A percentile compares a stretch with the other conserved stretches of the same genome.
These are phyloP conservation scores for Ramphastos sulfuratus DNA, from an alignment of 2,113 vertebrate genomes.

Conservation along the genomic window DNA sequence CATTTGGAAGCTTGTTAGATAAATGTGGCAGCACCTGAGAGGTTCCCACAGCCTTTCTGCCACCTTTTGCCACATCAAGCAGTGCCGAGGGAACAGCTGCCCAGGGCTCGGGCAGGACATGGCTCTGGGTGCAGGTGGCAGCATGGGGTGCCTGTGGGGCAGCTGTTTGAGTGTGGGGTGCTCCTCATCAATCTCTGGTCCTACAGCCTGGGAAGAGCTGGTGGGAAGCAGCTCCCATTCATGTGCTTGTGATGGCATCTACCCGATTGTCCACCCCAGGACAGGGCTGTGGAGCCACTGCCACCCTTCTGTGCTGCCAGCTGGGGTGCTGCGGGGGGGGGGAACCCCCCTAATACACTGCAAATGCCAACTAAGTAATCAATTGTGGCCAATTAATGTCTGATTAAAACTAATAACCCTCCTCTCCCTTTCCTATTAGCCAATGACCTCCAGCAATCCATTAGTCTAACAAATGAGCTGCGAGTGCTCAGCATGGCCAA, in stretches of 20 bases:
- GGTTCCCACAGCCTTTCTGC: background rate
- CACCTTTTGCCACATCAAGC: background rate
- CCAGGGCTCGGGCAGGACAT: background rate
- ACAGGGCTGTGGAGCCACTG: accelerated
- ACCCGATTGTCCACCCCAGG: accelerated
- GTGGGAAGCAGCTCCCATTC: background rate
- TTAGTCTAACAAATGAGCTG: constrained; percentile 45
- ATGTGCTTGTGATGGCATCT: accelerated
- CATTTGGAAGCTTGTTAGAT: constrained; percentile 77
- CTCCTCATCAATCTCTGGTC: accelerated
- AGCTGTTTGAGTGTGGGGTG: accelerated
- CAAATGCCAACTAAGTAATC: constrained; percentile 26
- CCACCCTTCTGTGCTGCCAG: background rate
- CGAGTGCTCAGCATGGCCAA: constrained; percentile 22
- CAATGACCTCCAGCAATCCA: constrained; percentile 61
- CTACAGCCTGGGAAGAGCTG: background rate
- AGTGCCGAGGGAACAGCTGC: accelerated
- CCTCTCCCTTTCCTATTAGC: constrained; percentile 48
- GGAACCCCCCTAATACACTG: background rate
- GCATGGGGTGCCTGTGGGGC: accelerated
- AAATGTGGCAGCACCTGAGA: constrained; percentile 64
- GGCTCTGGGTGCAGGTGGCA: background rate
- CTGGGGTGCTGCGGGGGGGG: accelerated
- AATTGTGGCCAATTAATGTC: constrained; percentile 57
- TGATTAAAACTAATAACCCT: constrained; percentile 57